Conservation (phyloP, 2,888 invertebrate species). For the Epistrophella euchroma region DNA sequence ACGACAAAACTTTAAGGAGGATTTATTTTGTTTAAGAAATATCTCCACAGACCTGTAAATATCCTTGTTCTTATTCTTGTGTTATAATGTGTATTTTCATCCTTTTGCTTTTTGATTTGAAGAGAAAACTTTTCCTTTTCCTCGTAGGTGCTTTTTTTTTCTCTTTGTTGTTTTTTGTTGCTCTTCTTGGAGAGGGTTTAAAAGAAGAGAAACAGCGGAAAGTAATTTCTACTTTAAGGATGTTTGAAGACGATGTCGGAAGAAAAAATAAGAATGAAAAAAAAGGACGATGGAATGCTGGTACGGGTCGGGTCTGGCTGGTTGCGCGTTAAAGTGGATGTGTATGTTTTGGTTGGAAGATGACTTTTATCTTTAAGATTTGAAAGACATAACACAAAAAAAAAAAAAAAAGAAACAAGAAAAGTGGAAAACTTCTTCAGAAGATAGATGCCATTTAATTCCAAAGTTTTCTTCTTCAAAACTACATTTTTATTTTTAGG, state of each 20-base stretch:
- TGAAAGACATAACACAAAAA: constrained; percentile 5
- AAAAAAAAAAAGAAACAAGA: constrained; percentile 20
- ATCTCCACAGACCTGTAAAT: constrained; percentile 6
- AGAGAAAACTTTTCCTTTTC: constrained; percentile 60
- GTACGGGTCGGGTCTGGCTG: constrained; percentile 10
- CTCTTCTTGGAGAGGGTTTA: neutral
- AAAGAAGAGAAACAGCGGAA: constrained; percentile 30
- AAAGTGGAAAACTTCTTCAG: constrained; percentile 37
- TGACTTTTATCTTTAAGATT: constrained; percentile 63
- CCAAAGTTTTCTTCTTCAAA: constrained; percentile 54
- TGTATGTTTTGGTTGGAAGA: constrained; percentile 34
- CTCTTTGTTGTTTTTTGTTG: neutral
- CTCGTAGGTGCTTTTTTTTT: constrained; percentile 8
- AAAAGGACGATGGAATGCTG: constrained; percentile 18
- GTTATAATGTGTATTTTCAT: constrained; percentile 45
- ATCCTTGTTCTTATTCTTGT: constrained; percentile 50
- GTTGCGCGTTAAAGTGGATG: constrained; percentile 55
- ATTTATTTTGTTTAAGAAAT: neutral
- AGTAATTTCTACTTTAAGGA: constrained; percentile 67
- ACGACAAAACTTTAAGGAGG: too few species aligned
- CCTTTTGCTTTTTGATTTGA: constrained; percentile 62
- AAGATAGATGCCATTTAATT: constrained; percentile 68
- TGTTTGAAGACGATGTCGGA: constrained; percentile 49
- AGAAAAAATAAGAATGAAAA: neutral
- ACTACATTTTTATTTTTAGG: constrained; percentile 1